Evolutionary conservation across 2,113 vertebrate genomes (phyloP), one percentile per base, ranked within the genome.

Genomic region (Stigmatopora argus): DNA sequence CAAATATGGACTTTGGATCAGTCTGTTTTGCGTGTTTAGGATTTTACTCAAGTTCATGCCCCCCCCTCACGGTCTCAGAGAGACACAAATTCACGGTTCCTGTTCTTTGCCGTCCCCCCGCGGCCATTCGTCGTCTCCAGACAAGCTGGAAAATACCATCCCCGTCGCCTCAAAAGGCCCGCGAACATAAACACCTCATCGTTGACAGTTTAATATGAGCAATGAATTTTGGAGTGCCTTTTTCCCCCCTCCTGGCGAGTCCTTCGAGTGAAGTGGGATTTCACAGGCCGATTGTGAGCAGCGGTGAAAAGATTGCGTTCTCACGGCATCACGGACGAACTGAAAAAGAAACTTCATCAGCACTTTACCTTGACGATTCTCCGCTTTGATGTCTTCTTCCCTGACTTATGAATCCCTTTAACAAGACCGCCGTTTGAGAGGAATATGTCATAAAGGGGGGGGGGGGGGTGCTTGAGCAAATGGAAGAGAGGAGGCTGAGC

Each of bases 351-450:
- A 78, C 82, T 85, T 83, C 87, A 87, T 89, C 86, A 86, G 86
- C 87, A 87, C 86, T 89, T 89, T 89, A 82, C 84, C 83, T 85
- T 79, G 78, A 89, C 82, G 82, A 81, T 85, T 76, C 78, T 79
- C 70, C 46, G 74, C 83, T 86, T 87, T 87, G 86, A 89, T 86
- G 80, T 87, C 79, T 82, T 75, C 82, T 70, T 86, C 62, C 79
- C 81, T 80, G 84, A 89, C 83, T 87, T 85, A 79, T 81, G 86
- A 87, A 86, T 89, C 87, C 68, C 84, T 89, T 89, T 84, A 83
- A 82, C 80, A 81, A 82, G 85, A 86, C 82, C 84, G 87, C 86
- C 77, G 83, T 85, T 89, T 82, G 83, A 85, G 86, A 86, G 84
- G 83, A 89, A 89, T 82, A 78, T 86, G 84, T 85, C 79, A 81